phyloP scores from a whole-genome alignment of 2,113 vertebrate species.

The Morone saxatilis region DNA sequence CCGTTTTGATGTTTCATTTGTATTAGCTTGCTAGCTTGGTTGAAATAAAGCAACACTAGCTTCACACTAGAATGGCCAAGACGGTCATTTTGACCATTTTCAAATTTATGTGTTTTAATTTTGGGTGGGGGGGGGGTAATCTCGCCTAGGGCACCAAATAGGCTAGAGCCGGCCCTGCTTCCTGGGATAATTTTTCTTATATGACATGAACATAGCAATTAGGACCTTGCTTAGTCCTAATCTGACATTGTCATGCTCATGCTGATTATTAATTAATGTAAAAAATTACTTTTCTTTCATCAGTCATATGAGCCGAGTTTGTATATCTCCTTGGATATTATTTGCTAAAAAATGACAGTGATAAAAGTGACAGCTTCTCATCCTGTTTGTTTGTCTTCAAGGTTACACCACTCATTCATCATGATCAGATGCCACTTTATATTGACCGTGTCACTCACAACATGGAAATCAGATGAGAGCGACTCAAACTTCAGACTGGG shows the following conservation, averaged over 20 bases:
- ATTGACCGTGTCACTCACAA: conserved; percentile 22
- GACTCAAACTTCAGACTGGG: conserved; percentile 27
- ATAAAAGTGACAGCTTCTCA: neutral
- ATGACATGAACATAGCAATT: neutral
- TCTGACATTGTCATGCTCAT: neutral
- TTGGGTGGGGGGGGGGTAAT: too few relatives aligned
- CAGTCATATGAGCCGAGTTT: neutral
- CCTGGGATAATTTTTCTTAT: neutral
- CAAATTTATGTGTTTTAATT: too few relatives aligned
- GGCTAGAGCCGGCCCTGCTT: too few relatives aligned
- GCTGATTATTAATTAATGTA: neutral
- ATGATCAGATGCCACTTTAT: conserved; percentile 14
- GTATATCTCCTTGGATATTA: neutral
- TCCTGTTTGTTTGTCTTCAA: conserved; percentile 27
- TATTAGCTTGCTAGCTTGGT: too few relatives aligned
- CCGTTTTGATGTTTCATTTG: too few relatives aligned
- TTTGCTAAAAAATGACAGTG: neutral
- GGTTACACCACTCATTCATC: conserved; percentile 23
- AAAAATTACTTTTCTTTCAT: neutral
- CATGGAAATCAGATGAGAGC: conserved; percentile 29
- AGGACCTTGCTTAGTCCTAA: neutral
- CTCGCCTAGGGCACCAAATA: too few relatives aligned
- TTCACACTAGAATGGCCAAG: too few relatives aligned
- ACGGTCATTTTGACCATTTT: too few relatives aligned
- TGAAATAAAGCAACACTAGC: too few relatives aligned